Conservation (phyloP, 2,113 vertebrate genomes). For the Ceyx melanurus region DNA sequence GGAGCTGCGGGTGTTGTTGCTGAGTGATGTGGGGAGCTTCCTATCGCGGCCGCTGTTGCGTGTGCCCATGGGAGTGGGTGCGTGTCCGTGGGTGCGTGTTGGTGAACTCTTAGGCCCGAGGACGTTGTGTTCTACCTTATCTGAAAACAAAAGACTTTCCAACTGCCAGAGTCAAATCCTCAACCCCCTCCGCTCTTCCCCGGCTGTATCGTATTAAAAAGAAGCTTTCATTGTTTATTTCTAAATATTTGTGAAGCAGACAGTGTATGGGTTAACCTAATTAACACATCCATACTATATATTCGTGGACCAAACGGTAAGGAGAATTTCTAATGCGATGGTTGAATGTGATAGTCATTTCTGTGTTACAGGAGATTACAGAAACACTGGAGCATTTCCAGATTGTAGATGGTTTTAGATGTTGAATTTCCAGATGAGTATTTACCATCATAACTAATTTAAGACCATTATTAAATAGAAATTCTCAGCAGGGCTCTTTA, state of each 20-base stretch:
- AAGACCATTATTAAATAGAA: slow-evolving; percentile 78
- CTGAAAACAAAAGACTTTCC: slow-evolving; percentile 58
- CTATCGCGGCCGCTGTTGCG: rapidly evolving
- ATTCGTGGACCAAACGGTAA: slow-evolving; percentile 63
- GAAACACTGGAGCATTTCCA: slow-evolving; percentile 76
- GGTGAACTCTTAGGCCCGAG: not conserved
- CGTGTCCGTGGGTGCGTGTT: not conserved
- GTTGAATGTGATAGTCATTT: slow-evolving; percentile 67
- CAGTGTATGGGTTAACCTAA: slow-evolving; percentile 72
- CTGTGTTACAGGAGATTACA: slow-evolving; percentile 74
- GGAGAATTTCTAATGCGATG: slow-evolving; percentile 64
- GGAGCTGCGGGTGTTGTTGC: not conserved
- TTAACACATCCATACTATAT: slow-evolving; percentile 72
- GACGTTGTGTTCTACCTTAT: not conserved
- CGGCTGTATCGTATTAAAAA: slow-evolving; percentile 16
- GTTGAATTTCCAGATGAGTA: slow-evolving; percentile 78
- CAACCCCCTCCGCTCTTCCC: not conserved
- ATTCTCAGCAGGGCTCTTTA: slow-evolving; percentile 80
- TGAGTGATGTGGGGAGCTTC: not conserved
- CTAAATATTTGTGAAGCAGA: slow-evolving; percentile 76
- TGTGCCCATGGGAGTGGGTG: not conserved
- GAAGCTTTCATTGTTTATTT: slow-evolving; percentile 64
- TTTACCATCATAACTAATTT: slow-evolving; percentile 83
- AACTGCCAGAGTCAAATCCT: not conserved
- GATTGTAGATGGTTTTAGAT: slow-evolving; percentile 70